Conservation (phyloP, 2,888 invertebrate species). For the Lepidonotus clava region DNA sequence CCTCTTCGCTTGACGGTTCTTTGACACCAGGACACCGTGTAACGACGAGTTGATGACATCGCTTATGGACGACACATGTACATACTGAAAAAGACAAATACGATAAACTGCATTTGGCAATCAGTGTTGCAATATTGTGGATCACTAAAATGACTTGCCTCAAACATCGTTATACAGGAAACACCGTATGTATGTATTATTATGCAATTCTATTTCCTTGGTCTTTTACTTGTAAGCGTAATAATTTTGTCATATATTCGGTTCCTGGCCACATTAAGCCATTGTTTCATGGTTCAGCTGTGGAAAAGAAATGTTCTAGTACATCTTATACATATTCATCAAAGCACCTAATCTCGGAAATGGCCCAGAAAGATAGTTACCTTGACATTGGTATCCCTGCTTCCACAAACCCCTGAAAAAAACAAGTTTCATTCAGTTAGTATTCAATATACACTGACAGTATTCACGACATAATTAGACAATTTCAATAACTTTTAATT, state of each 20-base stretch:
- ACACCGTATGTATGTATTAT: background rate
- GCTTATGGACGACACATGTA: slow-evolving; percentile 99
- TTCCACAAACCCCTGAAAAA: slow-evolving; percentile 81
- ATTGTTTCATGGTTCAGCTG: no score
- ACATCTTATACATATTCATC: background rate
- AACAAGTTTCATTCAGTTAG: no score
- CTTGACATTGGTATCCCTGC: slow-evolving; percentile 83
- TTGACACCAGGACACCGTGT: slow-evolving; percentile 99
- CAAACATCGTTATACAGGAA: no score
- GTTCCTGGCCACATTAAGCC: no score
- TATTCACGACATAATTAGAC: no score
- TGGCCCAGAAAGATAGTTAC: slow-evolving; percentile 69
- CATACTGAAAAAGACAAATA: slow-evolving; percentile 87
- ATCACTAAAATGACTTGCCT: background rate
- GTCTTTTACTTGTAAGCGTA: no score
- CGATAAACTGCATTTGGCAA: no score
- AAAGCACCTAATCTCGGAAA: background rate
- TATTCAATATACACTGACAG: no score
- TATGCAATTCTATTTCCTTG: no score
- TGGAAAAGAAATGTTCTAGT: no score
- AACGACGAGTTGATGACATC: slow-evolving; percentile 97
- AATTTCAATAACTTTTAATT: background rate
- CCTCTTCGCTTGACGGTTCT: slow-evolving; percentile 69
- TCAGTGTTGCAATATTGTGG: no score
- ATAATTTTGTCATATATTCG: no score